Conservation (phyloP, 1,140 invertebrate species). For the Heliconius himera region DNA sequence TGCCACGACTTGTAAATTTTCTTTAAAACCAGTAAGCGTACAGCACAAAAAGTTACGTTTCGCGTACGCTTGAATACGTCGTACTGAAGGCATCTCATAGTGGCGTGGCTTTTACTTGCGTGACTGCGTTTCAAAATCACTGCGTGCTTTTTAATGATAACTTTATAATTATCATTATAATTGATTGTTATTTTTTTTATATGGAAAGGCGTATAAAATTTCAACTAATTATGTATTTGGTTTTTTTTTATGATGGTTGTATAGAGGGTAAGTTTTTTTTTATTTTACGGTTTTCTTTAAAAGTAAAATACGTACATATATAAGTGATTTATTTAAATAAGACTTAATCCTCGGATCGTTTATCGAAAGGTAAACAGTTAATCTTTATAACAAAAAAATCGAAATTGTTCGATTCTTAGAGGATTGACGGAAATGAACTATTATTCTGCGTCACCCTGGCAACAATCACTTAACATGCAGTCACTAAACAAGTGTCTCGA, state of each 20-base stretch:
- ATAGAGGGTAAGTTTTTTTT: too few relatives aligned
- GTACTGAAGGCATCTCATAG: background rate
- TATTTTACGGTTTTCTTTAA: background rate
- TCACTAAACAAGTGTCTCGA: background rate
- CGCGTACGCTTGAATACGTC: conserved; percentile 2
- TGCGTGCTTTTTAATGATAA: background rate
- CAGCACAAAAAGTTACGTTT: conserved; percentile 12
- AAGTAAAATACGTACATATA: too few relatives aligned
- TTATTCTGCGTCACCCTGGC: background rate
- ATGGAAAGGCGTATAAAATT: background rate
- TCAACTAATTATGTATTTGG: background rate
- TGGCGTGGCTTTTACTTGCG: background rate
- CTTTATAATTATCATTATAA: background rate
- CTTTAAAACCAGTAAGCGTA: conserved; percentile 11
- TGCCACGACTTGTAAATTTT: background rate
- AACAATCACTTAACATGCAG: background rate
- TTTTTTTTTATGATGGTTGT: background rate
- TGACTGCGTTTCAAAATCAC: background rate
- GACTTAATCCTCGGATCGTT: too few relatives aligned
- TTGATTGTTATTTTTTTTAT: background rate
- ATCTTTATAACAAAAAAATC: too few relatives aligned
- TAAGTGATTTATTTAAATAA: too few relatives aligned
- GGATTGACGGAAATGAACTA: too few relatives aligned
- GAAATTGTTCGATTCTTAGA: too few relatives aligned
- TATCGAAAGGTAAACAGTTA: too few relatives aligned